phyloP scores from a whole-genome alignment of 1,140 invertebrate genomes.

The Mamestra configurata region DNA sequence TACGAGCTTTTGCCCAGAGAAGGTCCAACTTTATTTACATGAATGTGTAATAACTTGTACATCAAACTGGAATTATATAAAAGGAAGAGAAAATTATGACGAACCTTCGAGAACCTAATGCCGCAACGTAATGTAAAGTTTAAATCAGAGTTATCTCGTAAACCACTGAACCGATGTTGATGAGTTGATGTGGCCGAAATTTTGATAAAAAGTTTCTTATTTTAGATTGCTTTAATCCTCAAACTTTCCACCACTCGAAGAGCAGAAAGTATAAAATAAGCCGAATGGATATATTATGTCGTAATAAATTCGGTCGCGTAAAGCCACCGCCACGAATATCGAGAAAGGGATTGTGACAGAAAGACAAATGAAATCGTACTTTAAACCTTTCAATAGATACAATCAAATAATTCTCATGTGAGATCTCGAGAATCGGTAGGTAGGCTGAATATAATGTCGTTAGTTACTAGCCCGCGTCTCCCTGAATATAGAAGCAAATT shows the following conservation, averaged over 20 bases:
- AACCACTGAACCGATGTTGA: constrained; percentile 31
- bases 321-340: background rate
- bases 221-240: constrained; percentile 10
- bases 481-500: constrained; percentile 6
- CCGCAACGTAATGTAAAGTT: constrained; percentile 6
- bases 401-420: constrained; percentile 30
- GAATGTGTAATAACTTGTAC: background rate
- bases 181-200: constrained; percentile 3
- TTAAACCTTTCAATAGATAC: constrained; percentile 15
- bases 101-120: background rate
- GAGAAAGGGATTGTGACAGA: background rate
- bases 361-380: background rate
- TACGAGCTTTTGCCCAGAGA: background rate
- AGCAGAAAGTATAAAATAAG: constrained; percentile 10
- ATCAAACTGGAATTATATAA: constrained; percentile 11
- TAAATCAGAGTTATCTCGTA: constrained; percentile 2
- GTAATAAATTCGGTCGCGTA: background rate
- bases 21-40: background rate
- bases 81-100: background rate
- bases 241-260: background rate
- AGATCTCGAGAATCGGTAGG: constrained; percentile 7
- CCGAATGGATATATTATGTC: background rate
- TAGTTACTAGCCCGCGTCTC: background rate
- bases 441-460: constrained; percentile 25
- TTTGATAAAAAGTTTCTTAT: constrained; percentile 16